Percentiles rank a stretch among this genome's conserved stretches.
Conservation (phyloP, 2,888 invertebrate species). For the Ypsolopha sequella region DNA sequence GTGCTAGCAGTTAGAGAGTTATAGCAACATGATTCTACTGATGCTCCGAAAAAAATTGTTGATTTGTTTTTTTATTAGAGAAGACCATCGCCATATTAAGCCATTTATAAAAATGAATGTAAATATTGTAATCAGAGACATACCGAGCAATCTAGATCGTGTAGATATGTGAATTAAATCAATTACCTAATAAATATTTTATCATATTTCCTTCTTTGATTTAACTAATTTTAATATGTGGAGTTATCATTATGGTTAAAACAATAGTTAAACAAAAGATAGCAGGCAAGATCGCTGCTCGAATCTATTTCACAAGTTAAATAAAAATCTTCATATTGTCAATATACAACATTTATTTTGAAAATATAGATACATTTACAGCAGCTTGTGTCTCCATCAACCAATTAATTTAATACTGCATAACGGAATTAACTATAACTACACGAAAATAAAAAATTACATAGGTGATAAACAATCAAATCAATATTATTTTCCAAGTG, state of each 20-base stretch:
- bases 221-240: neutral
- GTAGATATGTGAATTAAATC: too few species aligned
- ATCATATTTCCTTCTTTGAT: too few species aligned
- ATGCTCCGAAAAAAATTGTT: too few species aligned
- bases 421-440: neutral
- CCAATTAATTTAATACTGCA: neutral
- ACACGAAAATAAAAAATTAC: neutral
- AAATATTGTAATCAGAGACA: too few species aligned
- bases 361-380: conserved; percentile 4
- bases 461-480: neutral
- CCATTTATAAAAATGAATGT: too few species aligned
- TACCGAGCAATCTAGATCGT: too few species aligned
- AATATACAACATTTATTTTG: conserved; percentile 1
- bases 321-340: neutral
- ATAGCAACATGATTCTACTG: too few species aligned
- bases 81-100: too few species aligned
- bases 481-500: neutral
- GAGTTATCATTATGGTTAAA: neutral
- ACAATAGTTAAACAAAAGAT: too few species aligned
- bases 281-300: neutral
- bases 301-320: neutral
- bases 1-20: too few species aligned
- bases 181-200: too few species aligned
- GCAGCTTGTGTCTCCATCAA: neutral
- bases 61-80: too few species aligned